Evolutionary conservation across 2,888 invertebrate species (phyloP).

Genomic region (Macrophya annulata): DNA sequence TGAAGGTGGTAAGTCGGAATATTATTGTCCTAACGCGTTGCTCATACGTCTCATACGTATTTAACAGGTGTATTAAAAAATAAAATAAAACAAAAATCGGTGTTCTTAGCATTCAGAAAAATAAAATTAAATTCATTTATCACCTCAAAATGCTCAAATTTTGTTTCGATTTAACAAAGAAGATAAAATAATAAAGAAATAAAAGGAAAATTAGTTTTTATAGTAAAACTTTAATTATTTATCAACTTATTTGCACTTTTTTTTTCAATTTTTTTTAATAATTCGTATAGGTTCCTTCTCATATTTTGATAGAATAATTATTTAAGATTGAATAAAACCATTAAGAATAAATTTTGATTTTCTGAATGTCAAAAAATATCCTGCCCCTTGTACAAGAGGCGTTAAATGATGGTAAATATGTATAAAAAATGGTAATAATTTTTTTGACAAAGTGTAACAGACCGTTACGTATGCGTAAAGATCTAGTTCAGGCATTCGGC

Average conservation of each 20-base stretch:
- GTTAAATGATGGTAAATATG: constrained; percentile 66
- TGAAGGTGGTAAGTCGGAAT: constrained; percentile 49
- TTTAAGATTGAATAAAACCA: background rate
- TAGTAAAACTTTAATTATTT: too few relatives aligned
- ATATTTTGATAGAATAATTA: background rate
- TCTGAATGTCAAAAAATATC: constrained; percentile 62
- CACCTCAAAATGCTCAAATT: background rate
- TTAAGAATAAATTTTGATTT: background rate
- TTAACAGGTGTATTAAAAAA: background rate
- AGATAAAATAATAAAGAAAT: too few relatives aligned
- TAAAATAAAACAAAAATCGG: background rate
- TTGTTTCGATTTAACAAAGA: too few relatives aligned
- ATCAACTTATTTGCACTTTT: too few relatives aligned
- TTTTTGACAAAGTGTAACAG: constrained; percentile 65
- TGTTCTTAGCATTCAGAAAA: background rate
- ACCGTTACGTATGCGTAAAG: constrained; percentile 64
- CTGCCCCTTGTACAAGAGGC: constrained; percentile 48
- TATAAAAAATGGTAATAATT: constrained; percentile 66
- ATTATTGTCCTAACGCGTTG: constrained; percentile 61
- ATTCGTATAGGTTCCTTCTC: too few relatives aligned
- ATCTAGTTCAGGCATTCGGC: background rate
- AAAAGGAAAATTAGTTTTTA: too few relatives aligned
- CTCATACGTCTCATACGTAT: background rate
- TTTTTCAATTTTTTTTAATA: too few relatives aligned
- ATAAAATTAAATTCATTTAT: background rate